These are phyloP conservation scores for Typhlichthys eigenmanni DNA, from an alignment of 2,797 vertebrate genomes.

Conservation along the genomic window DNA sequence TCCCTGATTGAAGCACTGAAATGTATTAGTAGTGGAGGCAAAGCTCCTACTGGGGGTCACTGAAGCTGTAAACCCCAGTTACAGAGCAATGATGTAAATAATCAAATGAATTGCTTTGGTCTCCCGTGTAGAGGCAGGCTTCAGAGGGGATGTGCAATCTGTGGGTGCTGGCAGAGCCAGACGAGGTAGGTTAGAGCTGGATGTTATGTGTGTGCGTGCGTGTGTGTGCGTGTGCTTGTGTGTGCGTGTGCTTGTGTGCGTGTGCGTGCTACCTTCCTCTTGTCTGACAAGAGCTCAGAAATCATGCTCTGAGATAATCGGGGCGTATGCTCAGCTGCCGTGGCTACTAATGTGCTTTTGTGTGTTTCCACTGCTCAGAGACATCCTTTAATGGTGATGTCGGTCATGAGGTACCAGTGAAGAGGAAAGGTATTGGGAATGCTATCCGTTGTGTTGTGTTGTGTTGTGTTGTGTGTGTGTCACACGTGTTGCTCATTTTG, in stretches of 20 bases:
- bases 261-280: background rate
- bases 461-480: background rate
- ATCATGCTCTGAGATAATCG: background rate
- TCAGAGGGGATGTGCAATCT: conserved; percentile 44
- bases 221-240: background rate
- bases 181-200: conserved; percentile 49
- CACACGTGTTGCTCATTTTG: conserved; percentile 1
- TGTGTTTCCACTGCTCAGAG: conserved; percentile 63
- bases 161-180: conserved; percentile 34
- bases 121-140: conserved; percentile 51
- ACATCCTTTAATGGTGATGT: conserved; percentile 69
- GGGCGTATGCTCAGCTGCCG: background rate
- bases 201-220: too few relatives aligned
- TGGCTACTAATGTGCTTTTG: conserved; percentile 1
- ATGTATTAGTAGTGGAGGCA: too few relatives aligned
- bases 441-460: background rate
- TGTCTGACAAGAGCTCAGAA: background rate
- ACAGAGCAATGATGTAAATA: too few relatives aligned
- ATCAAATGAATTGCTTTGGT: conserved; percentile 25
- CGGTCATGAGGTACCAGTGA: conserved; percentile 55
- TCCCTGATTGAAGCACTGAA: too few relatives aligned
- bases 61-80: too few relatives aligned
- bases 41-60: too few relatives aligned
- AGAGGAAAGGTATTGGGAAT: conserved; percentile 61
- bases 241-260: background rate